Evolutionary conservation across 2,113 vertebrate species (phyloP).

Genomic region (Osmerus eperlanus): DNA sequence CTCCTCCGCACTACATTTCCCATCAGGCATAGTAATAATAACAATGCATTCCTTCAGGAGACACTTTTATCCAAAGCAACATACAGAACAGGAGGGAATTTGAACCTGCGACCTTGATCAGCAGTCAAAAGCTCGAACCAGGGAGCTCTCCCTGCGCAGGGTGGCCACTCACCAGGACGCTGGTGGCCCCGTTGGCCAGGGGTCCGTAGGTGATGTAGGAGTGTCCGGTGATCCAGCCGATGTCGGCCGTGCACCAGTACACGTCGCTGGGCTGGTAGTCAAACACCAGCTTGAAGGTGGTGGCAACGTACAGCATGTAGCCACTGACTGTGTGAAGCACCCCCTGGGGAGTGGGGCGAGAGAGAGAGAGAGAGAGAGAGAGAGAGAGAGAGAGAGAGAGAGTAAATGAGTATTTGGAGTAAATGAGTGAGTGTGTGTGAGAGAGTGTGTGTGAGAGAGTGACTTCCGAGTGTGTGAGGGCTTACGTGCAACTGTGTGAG

Average conservation of each 20-base stretch:
- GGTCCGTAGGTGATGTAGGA: conserved; percentile 95
- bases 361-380: neutral
- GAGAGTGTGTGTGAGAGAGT: neutral
- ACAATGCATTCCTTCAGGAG: no score
- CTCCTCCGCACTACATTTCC: no score
- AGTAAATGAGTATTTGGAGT: neutral
- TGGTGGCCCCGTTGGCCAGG: conserved; percentile 89
- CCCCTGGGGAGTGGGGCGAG: conserved; percentile 69
- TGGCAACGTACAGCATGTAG: conserved; percentile 90
- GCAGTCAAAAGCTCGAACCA: no score
- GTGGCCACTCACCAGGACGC: conserved; percentile 81
- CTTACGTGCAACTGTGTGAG: neutral
- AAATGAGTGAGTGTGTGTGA: neutral
- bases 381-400: neutral
- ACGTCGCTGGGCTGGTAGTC: conserved; percentile 88
- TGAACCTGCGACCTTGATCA: no score
- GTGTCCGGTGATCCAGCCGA: conserved; percentile 97
- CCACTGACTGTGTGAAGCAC: conserved; percentile 91
- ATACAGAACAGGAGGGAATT: no score
- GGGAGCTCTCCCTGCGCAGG: neutral
- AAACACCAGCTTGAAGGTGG: conserved; percentile 93
- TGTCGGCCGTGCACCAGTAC: conserved; percentile 98
- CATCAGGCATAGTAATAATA: no score
- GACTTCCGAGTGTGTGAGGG: neutral
- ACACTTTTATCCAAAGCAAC: no score